Conservation (phyloP, 2,888 invertebrate genomes). For the Neocrepidodera transversa region DNA sequence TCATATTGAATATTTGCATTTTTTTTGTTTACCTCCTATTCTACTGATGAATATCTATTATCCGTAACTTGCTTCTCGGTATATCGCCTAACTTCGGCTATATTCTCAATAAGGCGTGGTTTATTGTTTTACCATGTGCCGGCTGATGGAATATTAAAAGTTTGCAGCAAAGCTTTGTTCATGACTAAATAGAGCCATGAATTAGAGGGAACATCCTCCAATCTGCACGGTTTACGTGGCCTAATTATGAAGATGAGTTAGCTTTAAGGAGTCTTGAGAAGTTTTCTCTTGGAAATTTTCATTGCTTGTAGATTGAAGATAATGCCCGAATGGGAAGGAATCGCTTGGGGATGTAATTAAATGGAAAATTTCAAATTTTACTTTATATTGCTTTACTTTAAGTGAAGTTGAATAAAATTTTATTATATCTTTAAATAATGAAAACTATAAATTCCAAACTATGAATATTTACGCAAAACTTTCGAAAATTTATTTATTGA, state of each 20-base stretch:
- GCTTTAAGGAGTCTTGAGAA: slow-evolving; percentile 26
- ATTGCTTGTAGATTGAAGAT: slow-evolving; percentile 29
- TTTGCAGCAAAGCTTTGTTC: slow-evolving; percentile 36
- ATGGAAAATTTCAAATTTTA: slow-evolving; percentile 13
- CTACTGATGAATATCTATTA: slow-evolving; percentile 36
- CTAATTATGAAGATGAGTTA: slow-evolving; percentile 35
- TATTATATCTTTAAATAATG: background rate
- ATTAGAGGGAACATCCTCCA: slow-evolving; percentile 33
- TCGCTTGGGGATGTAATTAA: slow-evolving; percentile 17
- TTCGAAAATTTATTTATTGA: too few relatives aligned
- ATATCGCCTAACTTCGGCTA: slow-evolving; percentile 39
- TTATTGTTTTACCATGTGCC: slow-evolving; percentile 41
- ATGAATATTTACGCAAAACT: too few relatives aligned
- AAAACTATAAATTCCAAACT: too few relatives aligned
- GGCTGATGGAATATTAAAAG: slow-evolving; percentile 33
- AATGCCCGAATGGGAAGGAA: slow-evolving; percentile 19
- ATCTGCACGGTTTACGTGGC: slow-evolving; percentile 34
- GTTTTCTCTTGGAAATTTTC: slow-evolving; percentile 27
- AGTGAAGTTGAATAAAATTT: background rate
- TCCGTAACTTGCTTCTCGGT: slow-evolving; percentile 33
- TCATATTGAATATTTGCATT: too few relatives aligned
- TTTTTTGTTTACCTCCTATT: background rate
- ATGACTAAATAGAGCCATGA: slow-evolving; percentile 39
- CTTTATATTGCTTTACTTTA: background rate
- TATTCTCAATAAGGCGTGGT: slow-evolving; percentile 40